Percentiles rank a stretch among this genome's conserved stretches.
These are phyloP conservation scores for Mesorhabditis sp. DNA, from an alignment of 2,888 invertebrate genomes.

Conservation along the genomic window DNA sequence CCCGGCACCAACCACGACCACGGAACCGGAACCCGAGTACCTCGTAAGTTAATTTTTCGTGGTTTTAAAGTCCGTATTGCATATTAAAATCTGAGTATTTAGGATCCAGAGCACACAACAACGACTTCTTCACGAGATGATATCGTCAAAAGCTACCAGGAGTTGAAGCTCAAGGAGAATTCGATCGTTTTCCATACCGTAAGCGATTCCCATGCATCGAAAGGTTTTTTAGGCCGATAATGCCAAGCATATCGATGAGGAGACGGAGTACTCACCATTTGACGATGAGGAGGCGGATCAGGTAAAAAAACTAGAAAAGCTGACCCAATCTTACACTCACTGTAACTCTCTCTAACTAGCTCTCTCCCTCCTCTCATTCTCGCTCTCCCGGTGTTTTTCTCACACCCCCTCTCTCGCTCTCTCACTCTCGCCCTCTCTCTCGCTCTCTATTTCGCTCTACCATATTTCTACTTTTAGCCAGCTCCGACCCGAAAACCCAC, in stretches of 20 bases:
- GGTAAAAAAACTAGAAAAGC: neutral
- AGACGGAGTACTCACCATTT: conserved; percentile 35
- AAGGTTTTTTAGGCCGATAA: conserved; percentile 26
- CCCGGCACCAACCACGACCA: conserved; percentile 6
- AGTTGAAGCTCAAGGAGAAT: conserved; percentile 8
- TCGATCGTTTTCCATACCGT: neutral
- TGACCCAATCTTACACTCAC: too few relatives aligned
- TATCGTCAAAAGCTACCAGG: neutral
- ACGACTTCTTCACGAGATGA: conserved; percentile 1
- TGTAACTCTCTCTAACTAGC: too few relatives aligned
- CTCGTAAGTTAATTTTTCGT: neutral
- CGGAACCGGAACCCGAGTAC: conserved; percentile 3
- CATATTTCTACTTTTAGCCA: too few relatives aligned
- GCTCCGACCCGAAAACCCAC: too few relatives aligned
- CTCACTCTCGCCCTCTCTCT: too few relatives aligned
- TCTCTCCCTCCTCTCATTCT: too few relatives aligned
- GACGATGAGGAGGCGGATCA: conserved; percentile 23
- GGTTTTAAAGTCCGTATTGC: neutral
- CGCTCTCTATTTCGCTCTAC: too few relatives aligned
- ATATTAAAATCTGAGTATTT: neutral
- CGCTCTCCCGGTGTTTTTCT: too few relatives aligned
- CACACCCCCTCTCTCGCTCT: too few relatives aligned
- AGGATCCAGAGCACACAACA: neutral
- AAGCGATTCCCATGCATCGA: neutral
- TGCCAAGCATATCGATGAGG: conserved; percentile 38